Evolutionary conservation across 2,113 vertebrate species (phyloP).

Genomic region (Scomber japonicus): DNA sequence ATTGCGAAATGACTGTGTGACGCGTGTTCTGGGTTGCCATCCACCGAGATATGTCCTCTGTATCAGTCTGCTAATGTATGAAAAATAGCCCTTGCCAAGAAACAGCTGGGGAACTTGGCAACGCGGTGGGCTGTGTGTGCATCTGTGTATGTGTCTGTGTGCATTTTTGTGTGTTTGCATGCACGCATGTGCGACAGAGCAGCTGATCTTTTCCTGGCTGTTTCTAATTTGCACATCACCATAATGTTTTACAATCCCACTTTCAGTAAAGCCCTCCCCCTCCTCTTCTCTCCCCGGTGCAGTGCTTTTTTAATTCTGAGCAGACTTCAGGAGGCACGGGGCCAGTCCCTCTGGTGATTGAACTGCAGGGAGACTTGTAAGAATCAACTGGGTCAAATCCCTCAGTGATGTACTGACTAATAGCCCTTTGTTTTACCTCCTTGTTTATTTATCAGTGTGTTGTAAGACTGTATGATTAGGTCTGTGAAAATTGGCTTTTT

Average conservation of each 20-base stretch:
- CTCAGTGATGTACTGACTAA: conserved; percentile 2
- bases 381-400: conserved; percentile 14
- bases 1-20: background rate
- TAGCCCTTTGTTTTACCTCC: background rate
- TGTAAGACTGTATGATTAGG: background rate
- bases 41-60: conserved; percentile 36
- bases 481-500: no score
- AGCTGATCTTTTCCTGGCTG: conserved; percentile 72
- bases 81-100: conserved; percentile 38
- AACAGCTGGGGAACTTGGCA: conserved; percentile 56
- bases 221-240: conserved; percentile 75
- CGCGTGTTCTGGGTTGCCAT: conserved; percentile 10
- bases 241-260: conserved; percentile 72
- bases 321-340: conserved; percentile 41
- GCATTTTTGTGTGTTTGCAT: conserved; percentile 8
- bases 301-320: conserved; percentile 52
- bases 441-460: background rate
- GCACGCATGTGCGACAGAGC: conserved; percentile 40
- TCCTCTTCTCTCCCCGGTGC: conserved; percentile 24
- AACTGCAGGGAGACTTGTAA: conserved; percentile 8
- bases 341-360: conserved; percentile 19
- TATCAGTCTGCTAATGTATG: conserved; percentile 42
- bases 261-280: conserved; percentile 60
- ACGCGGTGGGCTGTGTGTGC: background rate
- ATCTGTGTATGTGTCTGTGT: background rate